Evolutionary conservation across 2,113 vertebrate species (phyloP), one percentile per base, ranked within the genome.

Genomic region (Axis porcinus): DNA sequence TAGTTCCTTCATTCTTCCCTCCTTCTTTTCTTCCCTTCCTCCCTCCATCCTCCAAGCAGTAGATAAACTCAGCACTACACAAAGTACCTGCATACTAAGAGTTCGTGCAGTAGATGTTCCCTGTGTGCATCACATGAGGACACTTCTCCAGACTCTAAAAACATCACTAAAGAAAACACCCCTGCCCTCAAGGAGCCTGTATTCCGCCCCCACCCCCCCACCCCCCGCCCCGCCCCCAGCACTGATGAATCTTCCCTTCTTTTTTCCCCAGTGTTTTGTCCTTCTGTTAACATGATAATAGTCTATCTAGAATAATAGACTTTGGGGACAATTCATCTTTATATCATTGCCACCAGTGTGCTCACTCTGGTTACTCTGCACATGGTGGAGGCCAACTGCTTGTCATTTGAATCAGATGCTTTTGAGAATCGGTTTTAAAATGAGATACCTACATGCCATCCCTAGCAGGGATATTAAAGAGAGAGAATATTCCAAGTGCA

Each of bases 111-210:
- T 4, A 21, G 0, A 0, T 21, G 7, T 2, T 25, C 54, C 4
- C 21, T 2, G 4, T 0, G 40, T 64, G 16, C 2, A 0, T 17
- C 9, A 0, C 1, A 40, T 2, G 54, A 5, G 15, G 6, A 19
- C 27, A 28, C 57, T 62, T 40, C 21, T 16, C 60, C 45, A 55
- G 52, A 58, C 30, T 3, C 15, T 23, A 12, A 2, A 64, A 55
- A 6, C 7, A 16, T 55, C 16, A 8, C 28, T 7, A 5, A 23
- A 40, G 10, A 47, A 70, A 17, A 47, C 14, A 33, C 11, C 55
- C 9, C 30, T 23, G 60, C 13, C n/a, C 9, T 64, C 15, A 13
- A 0, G 21, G 52, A 60, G 15, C 74, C 52, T 14, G 15, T 81
- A 28, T 40, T n/a, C n/a, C n/a, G n/a, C n/a, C n/a, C n/a, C n/a